Evolutionary conservation across 1,140 invertebrate species (phyloP).

Genomic region (Apis florea): DNA sequence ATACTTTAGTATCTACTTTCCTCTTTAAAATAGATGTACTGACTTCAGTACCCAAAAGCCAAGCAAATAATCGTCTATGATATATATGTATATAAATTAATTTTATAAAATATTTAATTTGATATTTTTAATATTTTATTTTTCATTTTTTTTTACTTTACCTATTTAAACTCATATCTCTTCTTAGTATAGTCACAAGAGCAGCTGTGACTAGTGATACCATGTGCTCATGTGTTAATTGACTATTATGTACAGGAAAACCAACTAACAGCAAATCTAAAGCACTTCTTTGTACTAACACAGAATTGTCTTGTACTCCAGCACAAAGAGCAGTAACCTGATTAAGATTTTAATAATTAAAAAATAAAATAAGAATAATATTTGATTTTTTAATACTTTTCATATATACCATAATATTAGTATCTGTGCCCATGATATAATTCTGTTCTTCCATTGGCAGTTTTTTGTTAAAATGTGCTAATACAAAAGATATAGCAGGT

Average conservation of each 20-base stretch:
- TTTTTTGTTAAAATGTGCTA: constrained; percentile 92
- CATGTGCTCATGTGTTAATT: constrained; percentile 88
- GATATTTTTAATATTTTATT: background rate
- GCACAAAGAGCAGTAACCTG: constrained; percentile 86
- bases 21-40: constrained; percentile 82
- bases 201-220: constrained; percentile 89
- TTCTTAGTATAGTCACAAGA: constrained; percentile 90
- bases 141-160: constrained; percentile 65
- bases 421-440: constrained; percentile 92
- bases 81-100: constrained; percentile 41
- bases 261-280: constrained; percentile 92
- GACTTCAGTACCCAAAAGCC: constrained; percentile 89
- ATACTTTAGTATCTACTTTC: constrained; percentile 69
- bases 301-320: constrained; percentile 89
- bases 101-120: constrained; percentile 25
- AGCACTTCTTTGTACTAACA: constrained; percentile 93
- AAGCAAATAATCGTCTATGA: constrained; percentile 88
- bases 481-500: constrained; percentile 91
- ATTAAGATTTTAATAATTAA: constrained; percentile 2
- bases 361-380: constrained; percentile 10
- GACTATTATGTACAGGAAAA: constrained; percentile 92
- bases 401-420: constrained; percentile 88
- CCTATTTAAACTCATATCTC: constrained; percentile 96
- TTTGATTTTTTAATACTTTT: constrained; percentile 14
- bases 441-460: constrained; percentile 91